Evolutionary conservation across 1,140 invertebrate genomes (phyloP).

Genomic region (Magallana gigas): DNA sequence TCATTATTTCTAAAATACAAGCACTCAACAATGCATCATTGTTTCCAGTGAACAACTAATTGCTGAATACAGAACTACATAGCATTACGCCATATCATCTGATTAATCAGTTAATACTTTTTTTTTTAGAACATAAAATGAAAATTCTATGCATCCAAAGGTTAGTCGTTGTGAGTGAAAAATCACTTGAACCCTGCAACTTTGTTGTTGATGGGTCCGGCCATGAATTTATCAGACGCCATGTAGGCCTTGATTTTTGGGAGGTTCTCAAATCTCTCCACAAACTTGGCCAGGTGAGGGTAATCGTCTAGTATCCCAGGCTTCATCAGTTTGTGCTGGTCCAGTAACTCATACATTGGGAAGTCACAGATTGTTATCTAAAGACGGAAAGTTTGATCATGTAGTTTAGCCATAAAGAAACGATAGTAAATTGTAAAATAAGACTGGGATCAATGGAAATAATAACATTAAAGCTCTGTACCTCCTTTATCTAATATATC

Average conservation of each 20-base stretch:
- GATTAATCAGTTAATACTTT: too few relatives aligned
- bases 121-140: too few relatives aligned
- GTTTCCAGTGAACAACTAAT: not conserved
- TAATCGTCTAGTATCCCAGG: constrained; percentile 58
- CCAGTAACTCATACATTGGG: constrained; percentile 71
- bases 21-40: not conserved
- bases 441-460: too few relatives aligned
- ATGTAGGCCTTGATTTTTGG: constrained; percentile 66
- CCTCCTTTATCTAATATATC: too few relatives aligned
- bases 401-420: too few relatives aligned
- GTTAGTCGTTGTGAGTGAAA: not conserved
- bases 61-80: not conserved
- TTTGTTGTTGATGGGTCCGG: constrained; percentile 69
- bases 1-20: too few relatives aligned
- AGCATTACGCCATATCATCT: too few relatives aligned
- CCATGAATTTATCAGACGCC: constrained; percentile 55
- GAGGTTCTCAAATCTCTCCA: constrained; percentile 62
- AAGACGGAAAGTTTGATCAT: not conserved
- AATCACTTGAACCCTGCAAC: constrained; percentile 61
- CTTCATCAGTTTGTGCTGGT: constrained; percentile 65
- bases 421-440: too few relatives aligned
- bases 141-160: not conserved
- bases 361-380: constrained; percentile 71
- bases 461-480: too few relatives aligned
- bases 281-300: constrained; percentile 62